A percentile compares a stretch with the other conserved stretches of the same genome.
These are phyloP conservation scores for Teleiodes luculella DNA, from an alignment of 2,888 invertebrate species.

Conservation along the genomic window DNA sequence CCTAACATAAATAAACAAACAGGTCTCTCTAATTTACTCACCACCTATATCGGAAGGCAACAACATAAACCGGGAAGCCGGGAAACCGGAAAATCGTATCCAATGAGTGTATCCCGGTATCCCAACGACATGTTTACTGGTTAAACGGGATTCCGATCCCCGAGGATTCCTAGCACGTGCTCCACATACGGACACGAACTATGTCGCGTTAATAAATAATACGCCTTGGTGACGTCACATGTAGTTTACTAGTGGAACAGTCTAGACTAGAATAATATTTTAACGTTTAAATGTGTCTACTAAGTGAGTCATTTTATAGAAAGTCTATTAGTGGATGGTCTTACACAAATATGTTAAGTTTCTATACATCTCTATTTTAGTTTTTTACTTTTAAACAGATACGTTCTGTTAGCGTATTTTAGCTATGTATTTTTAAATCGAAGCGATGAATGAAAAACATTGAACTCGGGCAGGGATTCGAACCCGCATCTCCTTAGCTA, in stretches of 20 bases:
- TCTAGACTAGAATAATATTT: neutral
- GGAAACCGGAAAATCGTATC: neutral
- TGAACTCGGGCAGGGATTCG: no score
- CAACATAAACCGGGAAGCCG: neutral
- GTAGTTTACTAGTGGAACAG: neutral
- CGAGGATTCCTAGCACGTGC: neutral
- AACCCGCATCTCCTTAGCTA: no score
- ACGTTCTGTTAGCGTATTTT: no score
- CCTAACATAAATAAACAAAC: neutral
- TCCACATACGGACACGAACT: neutral
- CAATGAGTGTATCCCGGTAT: neutral
- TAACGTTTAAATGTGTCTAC: no score
- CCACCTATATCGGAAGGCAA: neutral
- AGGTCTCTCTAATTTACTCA: neutral
- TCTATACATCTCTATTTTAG: no score
- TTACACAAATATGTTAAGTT: no score
- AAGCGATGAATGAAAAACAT: no score
- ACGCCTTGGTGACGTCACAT: neutral
- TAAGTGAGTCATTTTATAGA: no score
- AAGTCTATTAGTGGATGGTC: no score
- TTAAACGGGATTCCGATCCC: neutral
- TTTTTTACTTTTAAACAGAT: no score
- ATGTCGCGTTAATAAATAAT: neutral
- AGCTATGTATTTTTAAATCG: no score
- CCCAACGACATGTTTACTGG: neutral